phyloP scores from a whole-genome alignment of 2,797 vertebrate species.

The Bufotes viridis region DNA sequence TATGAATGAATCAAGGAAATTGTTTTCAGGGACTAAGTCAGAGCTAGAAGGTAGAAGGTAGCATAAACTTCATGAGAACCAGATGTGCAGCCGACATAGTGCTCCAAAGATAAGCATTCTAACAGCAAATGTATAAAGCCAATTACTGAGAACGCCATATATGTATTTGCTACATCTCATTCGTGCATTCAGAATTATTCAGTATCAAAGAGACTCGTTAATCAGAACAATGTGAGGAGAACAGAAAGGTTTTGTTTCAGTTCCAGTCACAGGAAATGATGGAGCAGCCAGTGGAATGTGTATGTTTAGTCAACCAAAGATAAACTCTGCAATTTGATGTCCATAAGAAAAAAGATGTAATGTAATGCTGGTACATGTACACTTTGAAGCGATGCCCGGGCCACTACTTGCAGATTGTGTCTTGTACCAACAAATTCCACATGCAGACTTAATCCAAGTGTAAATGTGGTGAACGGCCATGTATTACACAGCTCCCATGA shows the following conservation, averaged over 20 bases:
- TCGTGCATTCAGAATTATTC: conserved; percentile 49
- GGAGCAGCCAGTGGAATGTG: conserved; percentile 52
- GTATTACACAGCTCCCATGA: background rate
- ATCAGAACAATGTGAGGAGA: conserved; percentile 64
- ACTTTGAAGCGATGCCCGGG: conserved; percentile 49
- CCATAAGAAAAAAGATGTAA: conserved; percentile 49
- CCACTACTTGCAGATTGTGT: conserved; percentile 13
- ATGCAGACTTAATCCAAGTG: conserved; percentile 2
- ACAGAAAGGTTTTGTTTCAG: conserved; percentile 65
- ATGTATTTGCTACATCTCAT: conserved; percentile 51
- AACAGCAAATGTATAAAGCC: conserved; percentile 44
- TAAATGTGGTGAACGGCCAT: background rate
- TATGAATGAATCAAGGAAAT: conserved; percentile 58
- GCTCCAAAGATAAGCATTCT: conserved; percentile 48
- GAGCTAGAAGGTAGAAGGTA: conserved; percentile 20
- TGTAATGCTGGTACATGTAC: conserved; percentile 55
- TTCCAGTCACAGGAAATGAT: conserved; percentile 66
- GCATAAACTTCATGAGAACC: conserved; percentile 47
- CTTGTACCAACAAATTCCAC: conserved; percentile 30
- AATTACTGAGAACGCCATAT: conserved; percentile 48
- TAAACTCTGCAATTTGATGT: conserved; percentile 57
- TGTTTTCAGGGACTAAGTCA: conserved; percentile 29
- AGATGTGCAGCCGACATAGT: conserved; percentile 45
- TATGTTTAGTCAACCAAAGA: conserved; percentile 57
- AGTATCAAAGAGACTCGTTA: conserved; percentile 64